Conservation (phyloP, 2,888 invertebrate genomes). For the Pammene aurita region DNA sequence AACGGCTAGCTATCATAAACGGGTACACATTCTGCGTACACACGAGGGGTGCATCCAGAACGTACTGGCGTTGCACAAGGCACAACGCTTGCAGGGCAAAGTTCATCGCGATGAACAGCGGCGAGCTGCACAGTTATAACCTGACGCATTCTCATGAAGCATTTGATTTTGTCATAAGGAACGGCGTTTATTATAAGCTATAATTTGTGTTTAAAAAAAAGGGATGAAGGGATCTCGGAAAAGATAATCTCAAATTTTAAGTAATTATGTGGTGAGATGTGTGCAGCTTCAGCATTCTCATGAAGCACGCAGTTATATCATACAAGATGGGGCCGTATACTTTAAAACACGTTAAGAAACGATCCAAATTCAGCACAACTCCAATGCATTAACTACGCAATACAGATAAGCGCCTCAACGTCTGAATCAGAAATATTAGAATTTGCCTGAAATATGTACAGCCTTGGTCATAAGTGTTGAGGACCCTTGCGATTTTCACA, state of each 20-base stretch:
- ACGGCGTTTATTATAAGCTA: conserved; percentile 16
- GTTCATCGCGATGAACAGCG: not conserved
- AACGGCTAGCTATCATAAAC: conserved; percentile 15
- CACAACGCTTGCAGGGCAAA: conserved; percentile 5
- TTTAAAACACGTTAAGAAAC: no score
- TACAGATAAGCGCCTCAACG: no score
- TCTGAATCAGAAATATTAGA: no score
- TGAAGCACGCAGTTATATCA: not conserved
- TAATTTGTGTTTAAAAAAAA: not conserved
- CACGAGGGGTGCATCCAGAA: not conserved
- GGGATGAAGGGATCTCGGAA: no score
- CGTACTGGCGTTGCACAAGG: conserved; percentile 1
- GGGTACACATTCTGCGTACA: conserved; percentile 40
- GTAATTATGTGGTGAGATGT: no score
- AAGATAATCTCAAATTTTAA: no score
- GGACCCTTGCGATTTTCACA: no score
- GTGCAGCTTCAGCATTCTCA: not conserved
- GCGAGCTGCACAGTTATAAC: not conserved
- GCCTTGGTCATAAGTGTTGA: no score
- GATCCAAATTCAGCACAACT: no score
- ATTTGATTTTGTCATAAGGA: not conserved
- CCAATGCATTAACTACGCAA: no score
- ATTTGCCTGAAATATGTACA: no score
- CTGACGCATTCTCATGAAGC: conserved; percentile 13
- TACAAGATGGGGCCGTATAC: conserved; percentile 4